Base-by-base conservation (phyloP, 1,140 invertebrate species). In the Cydia strobilella region DNA sequence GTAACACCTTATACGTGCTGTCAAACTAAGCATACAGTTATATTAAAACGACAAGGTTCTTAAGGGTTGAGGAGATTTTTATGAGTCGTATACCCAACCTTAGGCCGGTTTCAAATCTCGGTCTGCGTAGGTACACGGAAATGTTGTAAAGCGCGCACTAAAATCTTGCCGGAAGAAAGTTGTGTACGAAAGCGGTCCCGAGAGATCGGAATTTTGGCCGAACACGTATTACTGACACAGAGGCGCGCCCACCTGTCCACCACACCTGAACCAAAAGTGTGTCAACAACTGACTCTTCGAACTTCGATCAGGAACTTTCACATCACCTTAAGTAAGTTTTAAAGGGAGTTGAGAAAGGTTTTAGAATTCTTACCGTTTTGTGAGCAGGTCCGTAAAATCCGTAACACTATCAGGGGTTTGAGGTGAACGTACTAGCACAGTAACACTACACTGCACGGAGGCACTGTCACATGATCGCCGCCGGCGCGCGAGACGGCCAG, bases 401-500 rank as follows among this genome's bases (percentile, higher is more conserved):
- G 86, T 89, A 83, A 81, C 90, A 92, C 90, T 92, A 92, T 91
- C 88, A 91, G 84, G 89, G 88, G 88, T 87, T 89, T 86, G 87
- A 23, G 89, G 89, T 91, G 90, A 92, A 88, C 76, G 87, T 87
- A 92, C 90, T 85, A 84, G 77, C 90, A 90, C 90, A 89, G 86
- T 84, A 82, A 80, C 84, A 86, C 89, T 86, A 87, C 90, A 92
- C 89, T 77, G 84, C 88, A 91, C 90, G 82, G 81, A 90, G 86
- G 90, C 89, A 92, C 89, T 84, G 85, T 85, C 86, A 81, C 90
- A 92, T 92, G 74, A 78, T 88, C 80, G 85, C 85, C 87, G 88
- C 88, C 85, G 81, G 84, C 90, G 85, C 87, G 86, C 88, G 80
- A 80, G 77, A 82, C 85, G 89, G 90, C 90, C 88, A 87, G 81